These are phyloP conservation scores for Patella depressa DNA, from an alignment of 2,888 invertebrate species.

Conservation along the genomic window DNA sequence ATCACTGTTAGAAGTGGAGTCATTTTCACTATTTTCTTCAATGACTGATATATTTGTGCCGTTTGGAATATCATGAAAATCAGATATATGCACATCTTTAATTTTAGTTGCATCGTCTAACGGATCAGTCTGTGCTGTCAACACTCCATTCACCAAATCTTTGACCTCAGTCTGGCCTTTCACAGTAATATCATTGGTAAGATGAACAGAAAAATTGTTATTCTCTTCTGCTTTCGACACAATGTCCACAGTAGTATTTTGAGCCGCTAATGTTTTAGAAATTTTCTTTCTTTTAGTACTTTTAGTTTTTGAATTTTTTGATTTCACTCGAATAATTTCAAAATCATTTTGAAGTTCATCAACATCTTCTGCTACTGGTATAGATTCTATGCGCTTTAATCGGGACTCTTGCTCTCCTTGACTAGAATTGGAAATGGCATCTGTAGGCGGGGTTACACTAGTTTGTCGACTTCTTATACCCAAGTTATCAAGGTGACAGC, in stretches of 20 bases:
- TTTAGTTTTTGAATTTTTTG: slow-evolving; percentile 34
- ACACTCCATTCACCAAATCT: not conserved
- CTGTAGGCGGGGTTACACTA: slow-evolving; percentile 37
- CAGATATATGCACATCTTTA: not conserved
- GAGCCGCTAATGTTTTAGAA: not conserved
- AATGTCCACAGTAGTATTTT: not conserved
- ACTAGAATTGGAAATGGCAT: slow-evolving; percentile 35
- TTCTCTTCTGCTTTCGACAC: not conserved
- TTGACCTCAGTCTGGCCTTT: not conserved
- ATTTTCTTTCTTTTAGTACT: slow-evolving; percentile 32
- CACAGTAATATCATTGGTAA: not conserved
- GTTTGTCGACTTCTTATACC: slow-evolving; percentile 30
- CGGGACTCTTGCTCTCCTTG: slow-evolving; percentile 29
- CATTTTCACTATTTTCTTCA: not conserved
- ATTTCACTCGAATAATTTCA: slow-evolving; percentile 51
- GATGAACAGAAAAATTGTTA: not conserved
- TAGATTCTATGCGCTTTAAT: slow-evolving; percentile 32
- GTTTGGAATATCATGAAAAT: not conserved
- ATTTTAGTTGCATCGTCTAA: not conserved
- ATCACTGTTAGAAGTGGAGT: not conserved
- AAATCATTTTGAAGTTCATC: slow-evolving; percentile 34
- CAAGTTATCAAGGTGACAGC: slow-evolving; percentile 43
- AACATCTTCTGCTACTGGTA: slow-evolving; percentile 24
- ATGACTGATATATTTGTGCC: not conserved
- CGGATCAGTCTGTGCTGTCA: not conserved